Conservation (phyloP, 2,113 vertebrate genomes). For the Istiophorus platypterus region DNA sequence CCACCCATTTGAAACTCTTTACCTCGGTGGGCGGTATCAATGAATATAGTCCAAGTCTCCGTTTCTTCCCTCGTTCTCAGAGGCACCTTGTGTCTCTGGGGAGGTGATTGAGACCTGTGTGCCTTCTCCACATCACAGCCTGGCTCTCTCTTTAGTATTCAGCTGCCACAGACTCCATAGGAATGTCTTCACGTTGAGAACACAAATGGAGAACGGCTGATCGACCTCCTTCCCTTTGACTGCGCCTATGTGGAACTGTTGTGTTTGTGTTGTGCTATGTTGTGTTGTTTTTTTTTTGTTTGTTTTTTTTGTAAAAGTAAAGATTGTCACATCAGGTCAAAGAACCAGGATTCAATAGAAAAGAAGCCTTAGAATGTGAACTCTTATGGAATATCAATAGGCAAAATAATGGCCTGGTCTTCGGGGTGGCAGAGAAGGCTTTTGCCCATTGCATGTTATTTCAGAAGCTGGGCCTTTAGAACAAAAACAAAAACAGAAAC, state of each 20-base stretch:
- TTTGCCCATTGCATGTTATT: constrained; percentile 50
- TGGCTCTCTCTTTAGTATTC: constrained; percentile 75
- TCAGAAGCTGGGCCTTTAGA: constrained; percentile 20
- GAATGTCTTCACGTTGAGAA: constrained; percentile 67
- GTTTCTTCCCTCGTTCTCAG: constrained; percentile 61
- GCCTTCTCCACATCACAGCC: constrained; percentile 63
- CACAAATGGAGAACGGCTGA: constrained; percentile 68
- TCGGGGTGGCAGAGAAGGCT: constrained; percentile 30
- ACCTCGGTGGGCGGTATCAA: constrained; percentile 80
- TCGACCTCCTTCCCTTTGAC: constrained; percentile 63
- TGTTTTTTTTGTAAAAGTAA: constrained; percentile 41
- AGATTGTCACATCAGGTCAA: constrained; percentile 57
- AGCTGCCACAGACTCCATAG: constrained; percentile 54
- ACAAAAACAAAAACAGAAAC: constrained; percentile 43
- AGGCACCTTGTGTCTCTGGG: constrained; percentile 71
- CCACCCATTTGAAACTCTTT: constrained; percentile 84
- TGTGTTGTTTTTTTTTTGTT: constrained; percentile 19
- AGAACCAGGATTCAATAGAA: constrained; percentile 52
- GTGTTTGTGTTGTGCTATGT: constrained; percentile 26
- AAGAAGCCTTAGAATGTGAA: constrained; percentile 58
- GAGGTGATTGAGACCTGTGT: constrained; percentile 74
- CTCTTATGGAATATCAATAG: constrained; percentile 67
- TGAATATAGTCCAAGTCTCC: constrained; percentile 79
- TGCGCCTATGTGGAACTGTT: constrained; percentile 48
- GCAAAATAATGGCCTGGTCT: constrained; percentile 62